Percentiles rank a stretch among this genome's conserved stretches.
Conservation (phyloP, 2,888 invertebrate genomes). For the Pseudococcus longispinus region DNA sequence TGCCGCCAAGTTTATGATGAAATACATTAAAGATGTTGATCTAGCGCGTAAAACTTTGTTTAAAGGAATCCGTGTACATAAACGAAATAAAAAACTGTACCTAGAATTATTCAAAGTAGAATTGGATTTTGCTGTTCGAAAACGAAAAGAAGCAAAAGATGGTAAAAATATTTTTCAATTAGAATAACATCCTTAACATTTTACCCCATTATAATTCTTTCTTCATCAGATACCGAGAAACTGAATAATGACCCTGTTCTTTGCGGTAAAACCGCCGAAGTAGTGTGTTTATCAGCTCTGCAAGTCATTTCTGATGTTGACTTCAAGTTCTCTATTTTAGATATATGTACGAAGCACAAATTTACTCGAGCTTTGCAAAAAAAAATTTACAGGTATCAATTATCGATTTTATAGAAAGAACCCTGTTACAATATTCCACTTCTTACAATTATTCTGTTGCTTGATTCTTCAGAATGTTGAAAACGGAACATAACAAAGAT, state of each 20-base stretch:
- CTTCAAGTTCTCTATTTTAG: constrained; percentile 41
- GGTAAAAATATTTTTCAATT: not conserved
- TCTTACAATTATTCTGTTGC: not conserved
- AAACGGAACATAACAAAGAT: constrained; percentile 38
- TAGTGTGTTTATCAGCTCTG: constrained; percentile 19
- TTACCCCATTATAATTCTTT: not conserved
- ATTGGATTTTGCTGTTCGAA: constrained; percentile 45
- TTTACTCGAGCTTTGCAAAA: constrained; percentile 39
- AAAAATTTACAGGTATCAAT: constrained; percentile 46
- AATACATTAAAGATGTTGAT: constrained; percentile 35
- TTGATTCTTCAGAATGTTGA: constrained; percentile 3
- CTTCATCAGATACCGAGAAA: constrained; percentile 23
- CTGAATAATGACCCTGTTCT: constrained; percentile 49
- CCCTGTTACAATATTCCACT: not conserved
- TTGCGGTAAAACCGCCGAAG: constrained; percentile 51
- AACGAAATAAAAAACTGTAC: constrained; percentile 26
- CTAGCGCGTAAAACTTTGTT: constrained; percentile 48
- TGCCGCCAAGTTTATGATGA: constrained; percentile 50
- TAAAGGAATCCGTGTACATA: constrained; percentile 51
- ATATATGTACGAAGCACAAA: constrained; percentile 41
- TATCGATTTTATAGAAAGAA: not conserved
- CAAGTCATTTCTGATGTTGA: constrained; percentile 41
- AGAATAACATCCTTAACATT: not conserved
- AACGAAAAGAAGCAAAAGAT: constrained; percentile 40
- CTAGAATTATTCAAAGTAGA: constrained; percentile 48